Evolutionary conservation across 2,113 vertebrate genomes (phyloP), one percentile per base, ranked within the genome.

Genomic region (Gavialis gangeticus): DNA sequence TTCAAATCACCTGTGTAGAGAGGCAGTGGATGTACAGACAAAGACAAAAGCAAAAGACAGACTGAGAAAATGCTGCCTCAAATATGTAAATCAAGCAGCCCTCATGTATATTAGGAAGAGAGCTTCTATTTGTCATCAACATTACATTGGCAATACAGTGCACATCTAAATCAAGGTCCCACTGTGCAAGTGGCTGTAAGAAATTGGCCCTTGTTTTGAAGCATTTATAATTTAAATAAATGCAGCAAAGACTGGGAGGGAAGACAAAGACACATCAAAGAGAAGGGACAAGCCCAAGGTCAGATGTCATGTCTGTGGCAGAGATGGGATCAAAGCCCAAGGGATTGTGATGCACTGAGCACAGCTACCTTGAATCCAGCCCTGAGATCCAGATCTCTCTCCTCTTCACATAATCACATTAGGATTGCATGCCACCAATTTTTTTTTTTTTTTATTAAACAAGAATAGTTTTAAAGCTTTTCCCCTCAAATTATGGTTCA

Each of bases 401-500:
- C 75, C 79, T 87, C 79, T 81, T 91, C 63, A 77, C 77, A 81
- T 87, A 91, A 97, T 97, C 96, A 86, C 76, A 83, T 87, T 95
- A 93, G 95, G 96, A 93, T 91, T 94, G 91, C 85, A 27, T 80
- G 84, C 92, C 94, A 90, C 93, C 58, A 87, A 89, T 93, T 95
- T 46, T 18, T 84, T 91, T 96, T 94, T 96, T 96, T 97, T 97
- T 92, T 91, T 97, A 93, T 94, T 96, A 94, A 94, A 94, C 96
- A 94, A 58, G 87, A 96, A 58, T 92, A 97, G 91, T 95, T 97
- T 97, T 96, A 95, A 96, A 96, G 93, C 88, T 95, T 96, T 94
- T 81, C 95, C 94, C 89, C 94, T 95, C 95, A 96, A 97, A 97
- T 97, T 97, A 98, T 82, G 93, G 87, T 93, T 98, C 97, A 98